phyloP scores from a whole-genome alignment of 2,888 invertebrate species.

The Yponomeuta cagnagella region DNA sequence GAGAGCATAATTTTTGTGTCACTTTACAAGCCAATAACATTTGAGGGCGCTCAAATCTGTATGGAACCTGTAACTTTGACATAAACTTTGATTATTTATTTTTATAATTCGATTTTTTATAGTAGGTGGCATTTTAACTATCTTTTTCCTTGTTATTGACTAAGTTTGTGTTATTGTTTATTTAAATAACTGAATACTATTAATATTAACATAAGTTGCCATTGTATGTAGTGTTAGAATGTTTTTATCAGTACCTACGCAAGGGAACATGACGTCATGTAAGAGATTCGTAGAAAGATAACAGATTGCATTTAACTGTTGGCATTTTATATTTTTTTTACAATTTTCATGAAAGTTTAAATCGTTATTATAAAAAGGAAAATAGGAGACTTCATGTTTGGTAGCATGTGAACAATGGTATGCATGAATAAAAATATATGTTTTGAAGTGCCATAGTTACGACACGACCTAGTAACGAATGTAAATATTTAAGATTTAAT shows the following conservation, averaged over 20 bases:
- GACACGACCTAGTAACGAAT: neutral
- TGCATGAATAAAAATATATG: neutral
- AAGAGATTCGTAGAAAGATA: neutral
- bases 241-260: neutral
- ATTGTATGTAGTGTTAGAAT: neutral
- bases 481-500: neutral
- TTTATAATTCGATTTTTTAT: neutral
- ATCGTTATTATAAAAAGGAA: no score
- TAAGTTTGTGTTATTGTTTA: neutral
- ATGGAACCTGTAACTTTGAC: neutral
- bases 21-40: neutral
- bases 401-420: neutral
- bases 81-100: neutral
- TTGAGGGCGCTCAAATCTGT: neutral
- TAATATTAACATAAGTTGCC: neutral
- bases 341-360: neutral
- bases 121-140: neutral
- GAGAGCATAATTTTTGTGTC: no score
- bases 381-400: no score
- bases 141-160: neutral
- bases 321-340: neutral
- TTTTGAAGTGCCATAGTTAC: neutral
- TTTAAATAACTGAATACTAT: neutral
- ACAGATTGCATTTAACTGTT: neutral
- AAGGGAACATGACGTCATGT: neutral